Evolutionary conservation across 2,797 vertebrate genomes (phyloP).

Genomic region (Taenioides sp.): DNA sequence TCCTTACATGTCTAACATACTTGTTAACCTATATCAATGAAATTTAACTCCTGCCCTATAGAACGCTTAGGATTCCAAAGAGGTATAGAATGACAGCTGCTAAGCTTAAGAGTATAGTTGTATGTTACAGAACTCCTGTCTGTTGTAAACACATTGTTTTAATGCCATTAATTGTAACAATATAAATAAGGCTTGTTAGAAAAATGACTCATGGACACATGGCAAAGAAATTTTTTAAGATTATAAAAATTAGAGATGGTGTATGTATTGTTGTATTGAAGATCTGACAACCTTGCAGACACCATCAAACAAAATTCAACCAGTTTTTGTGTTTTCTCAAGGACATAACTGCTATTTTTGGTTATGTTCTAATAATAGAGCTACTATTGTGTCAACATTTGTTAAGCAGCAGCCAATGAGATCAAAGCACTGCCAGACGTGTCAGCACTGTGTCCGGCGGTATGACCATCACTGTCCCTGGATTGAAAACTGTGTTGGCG

Average conservation of each 20-base stretch:
- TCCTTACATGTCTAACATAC: background rate
- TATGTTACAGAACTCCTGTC: constrained; percentile 17
- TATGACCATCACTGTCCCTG: constrained; percentile 97
- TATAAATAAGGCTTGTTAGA: background rate
- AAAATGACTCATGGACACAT: no score
- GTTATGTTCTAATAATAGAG: background rate
- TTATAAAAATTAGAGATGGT: background rate
- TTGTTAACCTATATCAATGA: constrained; percentile 16
- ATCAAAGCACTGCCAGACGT: constrained; percentile 89
- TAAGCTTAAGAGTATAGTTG: constrained; percentile 13
- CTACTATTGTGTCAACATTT: background rate
- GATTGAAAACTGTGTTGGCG: constrained; percentile 95
- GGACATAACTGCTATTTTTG: background rate
- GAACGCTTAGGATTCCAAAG: constrained; percentile 13
- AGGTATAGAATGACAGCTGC: constrained; percentile 41
- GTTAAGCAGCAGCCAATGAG: constrained; percentile 89
- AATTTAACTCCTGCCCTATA: constrained; percentile 28
- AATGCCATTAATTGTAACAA: background rate
- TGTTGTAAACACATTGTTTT: background rate
- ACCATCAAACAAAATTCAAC: background rate
- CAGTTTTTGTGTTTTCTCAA: background rate
- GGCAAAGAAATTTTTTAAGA: background rate
- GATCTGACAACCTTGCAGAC: background rate
- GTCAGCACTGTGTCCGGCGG: constrained; percentile 88
- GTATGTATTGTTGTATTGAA: background rate